These are phyloP conservation scores for Dryadula phaetusa DNA, from an alignment of 2,888 invertebrate species.

Conservation along the genomic window DNA sequence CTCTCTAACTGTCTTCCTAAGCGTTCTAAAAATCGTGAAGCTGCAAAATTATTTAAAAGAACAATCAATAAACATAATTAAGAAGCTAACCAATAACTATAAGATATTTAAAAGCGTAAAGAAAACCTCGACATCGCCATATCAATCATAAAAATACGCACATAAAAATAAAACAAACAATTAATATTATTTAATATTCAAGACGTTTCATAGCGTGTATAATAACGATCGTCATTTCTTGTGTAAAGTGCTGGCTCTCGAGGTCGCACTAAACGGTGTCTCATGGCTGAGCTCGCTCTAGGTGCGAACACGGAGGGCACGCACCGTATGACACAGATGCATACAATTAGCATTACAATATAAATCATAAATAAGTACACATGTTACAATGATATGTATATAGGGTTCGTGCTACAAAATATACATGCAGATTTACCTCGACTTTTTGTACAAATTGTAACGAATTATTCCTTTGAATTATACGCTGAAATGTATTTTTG, in stretches of 20 bases:
- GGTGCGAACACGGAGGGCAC: slow-evolving; percentile 49
- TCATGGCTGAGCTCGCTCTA: slow-evolving; percentile 47
- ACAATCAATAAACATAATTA: too few species aligned
- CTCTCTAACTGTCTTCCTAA: too few species aligned
- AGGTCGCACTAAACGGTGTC: slow-evolving; percentile 44
- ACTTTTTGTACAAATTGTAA: slow-evolving; percentile 13
- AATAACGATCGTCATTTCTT: slow-evolving; percentile 21
- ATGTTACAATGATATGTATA: slow-evolving; percentile 11
- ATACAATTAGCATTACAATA: slow-evolving; percentile 48
- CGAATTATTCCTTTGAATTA: background rate
- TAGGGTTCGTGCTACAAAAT: slow-evolving; percentile 26
- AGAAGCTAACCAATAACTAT: too few species aligned
- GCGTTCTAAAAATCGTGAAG: too few species aligned
- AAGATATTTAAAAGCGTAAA: too few species aligned
- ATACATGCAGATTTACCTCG: slow-evolving; percentile 8
- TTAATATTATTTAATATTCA: slow-evolving; percentile 16
- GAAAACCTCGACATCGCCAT: background rate
- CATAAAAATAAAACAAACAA: background rate
- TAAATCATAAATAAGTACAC: slow-evolving; percentile 34
- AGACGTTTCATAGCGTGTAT: background rate
- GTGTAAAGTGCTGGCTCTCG: slow-evolving; percentile 32
- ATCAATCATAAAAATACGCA: background rate
- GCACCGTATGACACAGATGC: slow-evolving; percentile 48
- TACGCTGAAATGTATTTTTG: background rate
- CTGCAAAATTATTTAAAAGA: too few species aligned